Conservation (phyloP, 1,140 invertebrate genomes). For the Coboldia fuscipes region DNA sequence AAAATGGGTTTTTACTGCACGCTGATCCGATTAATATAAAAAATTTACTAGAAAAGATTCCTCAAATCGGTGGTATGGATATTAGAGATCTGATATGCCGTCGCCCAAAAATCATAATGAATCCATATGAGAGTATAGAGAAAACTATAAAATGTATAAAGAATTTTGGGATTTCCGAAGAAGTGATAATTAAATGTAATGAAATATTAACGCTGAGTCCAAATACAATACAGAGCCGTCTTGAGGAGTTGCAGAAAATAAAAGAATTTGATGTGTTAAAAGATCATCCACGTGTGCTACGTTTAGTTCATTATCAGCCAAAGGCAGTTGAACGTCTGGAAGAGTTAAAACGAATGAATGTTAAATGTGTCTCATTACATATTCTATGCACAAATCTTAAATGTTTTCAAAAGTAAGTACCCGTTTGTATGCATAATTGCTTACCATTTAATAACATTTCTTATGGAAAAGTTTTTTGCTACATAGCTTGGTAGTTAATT, state of each 20-base stretch:
- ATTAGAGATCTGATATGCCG: constrained; percentile 24
- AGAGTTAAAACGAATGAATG: constrained; percentile 26
- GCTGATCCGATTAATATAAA: constrained; percentile 26
- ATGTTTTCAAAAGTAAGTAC: constrained; percentile 28
- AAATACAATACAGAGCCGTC: constrained; percentile 24
- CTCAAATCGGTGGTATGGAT: constrained; percentile 22
- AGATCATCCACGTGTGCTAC: constrained; percentile 27
- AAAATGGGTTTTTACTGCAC: constrained; percentile 28
- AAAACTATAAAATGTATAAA: constrained; percentile 24
- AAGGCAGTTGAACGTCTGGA: constrained; percentile 26
- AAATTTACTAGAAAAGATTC: constrained; percentile 26
- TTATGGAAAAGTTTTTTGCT: too few species aligned
- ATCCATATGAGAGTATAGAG: constrained; percentile 23
- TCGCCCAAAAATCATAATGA: constrained; percentile 29
- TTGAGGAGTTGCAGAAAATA: constrained; percentile 24
- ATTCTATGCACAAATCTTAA: constrained; percentile 26
- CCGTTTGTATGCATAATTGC: background rate
- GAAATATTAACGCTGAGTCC: constrained; percentile 27
- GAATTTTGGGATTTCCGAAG: constrained; percentile 24
- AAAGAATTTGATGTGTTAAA: constrained; percentile 27
- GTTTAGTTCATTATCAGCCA: constrained; percentile 29
- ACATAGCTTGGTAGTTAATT: background rate
- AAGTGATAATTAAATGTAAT: constrained; percentile 24
- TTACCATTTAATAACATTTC: too few species aligned
- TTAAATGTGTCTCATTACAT: constrained; percentile 30